phyloP scores from a whole-genome alignment of 1,140 invertebrate species.

The Luehdorfia chinensis region DNA sequence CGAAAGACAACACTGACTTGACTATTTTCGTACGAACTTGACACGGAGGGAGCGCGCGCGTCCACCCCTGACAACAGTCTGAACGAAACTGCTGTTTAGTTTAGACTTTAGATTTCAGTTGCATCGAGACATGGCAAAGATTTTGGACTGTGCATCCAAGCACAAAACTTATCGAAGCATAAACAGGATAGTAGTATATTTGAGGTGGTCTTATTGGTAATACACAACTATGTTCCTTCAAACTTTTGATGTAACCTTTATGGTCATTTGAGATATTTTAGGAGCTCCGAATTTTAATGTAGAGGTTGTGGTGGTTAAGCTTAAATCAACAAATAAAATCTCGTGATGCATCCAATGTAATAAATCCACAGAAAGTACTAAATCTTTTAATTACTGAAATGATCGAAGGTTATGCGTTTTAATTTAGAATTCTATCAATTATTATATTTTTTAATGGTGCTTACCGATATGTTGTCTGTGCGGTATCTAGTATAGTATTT shows the following conservation, averaged over 20 bases:
- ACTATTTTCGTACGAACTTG: conserved; percentile 46
- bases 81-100: conserved; percentile 31
- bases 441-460: too few relatives aligned
- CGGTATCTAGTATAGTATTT: too few relatives aligned
- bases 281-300: background rate
- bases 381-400: too few relatives aligned
- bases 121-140: conserved; percentile 33
- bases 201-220: conserved; percentile 35
- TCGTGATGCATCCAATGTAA: too few relatives aligned
- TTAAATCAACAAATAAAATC: conserved; percentile 6
- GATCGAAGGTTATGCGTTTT: too few relatives aligned
- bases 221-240: conserved; percentile 10
- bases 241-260: conserved; percentile 17
- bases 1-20: conserved; percentile 23
- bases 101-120: conserved; percentile 22
- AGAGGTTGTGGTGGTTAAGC: background rate
- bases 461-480: too few relatives aligned
- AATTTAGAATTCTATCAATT: too few relatives aligned
- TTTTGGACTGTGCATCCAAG: conserved; percentile 33
- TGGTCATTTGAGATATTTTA: background rate
- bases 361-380: too few relatives aligned
- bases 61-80: conserved; percentile 23
- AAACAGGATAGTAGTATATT: conserved; percentile 45
- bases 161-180: conserved; percentile 42
- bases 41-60: conserved; percentile 21